Percentiles rank a stretch among this genome's conserved stretches.
phyloP scores from a whole-genome alignment of 2,888 invertebrate species.

The Cephus nigrinus region DNA sequence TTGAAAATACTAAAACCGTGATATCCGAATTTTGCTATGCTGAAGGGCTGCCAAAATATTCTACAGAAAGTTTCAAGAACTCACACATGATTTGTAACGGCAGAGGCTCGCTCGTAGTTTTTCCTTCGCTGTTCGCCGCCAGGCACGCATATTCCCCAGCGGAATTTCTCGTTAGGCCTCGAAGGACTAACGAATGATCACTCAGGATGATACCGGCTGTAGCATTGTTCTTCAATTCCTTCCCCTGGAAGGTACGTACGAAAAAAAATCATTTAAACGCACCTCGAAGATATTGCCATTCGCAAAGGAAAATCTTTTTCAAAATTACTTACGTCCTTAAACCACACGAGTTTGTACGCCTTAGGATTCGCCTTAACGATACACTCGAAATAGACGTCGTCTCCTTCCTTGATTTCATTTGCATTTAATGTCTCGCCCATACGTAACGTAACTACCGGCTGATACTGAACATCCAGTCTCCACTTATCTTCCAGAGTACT shows the following conservation, averaged over 20 bases:
- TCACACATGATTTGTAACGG: slow-evolving; percentile 70
- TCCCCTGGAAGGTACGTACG: slow-evolving; percentile 71
- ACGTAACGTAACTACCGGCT: slow-evolving; percentile 85
- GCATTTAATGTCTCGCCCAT: slow-evolving; percentile 88
- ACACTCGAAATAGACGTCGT: slow-evolving; percentile 91
- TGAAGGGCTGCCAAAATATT: no score
- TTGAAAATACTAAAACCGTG: no score
- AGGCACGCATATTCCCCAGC: slow-evolving; percentile 91
- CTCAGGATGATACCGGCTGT: slow-evolving; percentile 85
- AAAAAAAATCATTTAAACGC: slow-evolving; percentile 2
- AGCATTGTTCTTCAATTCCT: slow-evolving; percentile 85
- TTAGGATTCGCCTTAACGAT: slow-evolving; percentile 86
- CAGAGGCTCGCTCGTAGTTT: slow-evolving; percentile 69
- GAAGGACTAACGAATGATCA: slow-evolving; percentile 87
- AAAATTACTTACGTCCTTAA: slow-evolving; percentile 81
- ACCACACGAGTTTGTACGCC: slow-evolving; percentile 87
- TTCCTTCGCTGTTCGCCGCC: slow-evolving; percentile 87
- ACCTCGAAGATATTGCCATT: neutral
- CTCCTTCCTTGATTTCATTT: slow-evolving; percentile 89
- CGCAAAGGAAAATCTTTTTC: neutral
- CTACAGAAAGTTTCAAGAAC: slow-evolving; percentile 36
- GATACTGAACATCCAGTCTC: slow-evolving; percentile 89
- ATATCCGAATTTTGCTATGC: no score
- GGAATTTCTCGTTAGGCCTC: slow-evolving; percentile 82
- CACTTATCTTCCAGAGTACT: slow-evolving; percentile 88